Base-by-base conservation (phyloP, 2,113 vertebrate species). In the Cryptomyrus ogoouensis region DNA sequence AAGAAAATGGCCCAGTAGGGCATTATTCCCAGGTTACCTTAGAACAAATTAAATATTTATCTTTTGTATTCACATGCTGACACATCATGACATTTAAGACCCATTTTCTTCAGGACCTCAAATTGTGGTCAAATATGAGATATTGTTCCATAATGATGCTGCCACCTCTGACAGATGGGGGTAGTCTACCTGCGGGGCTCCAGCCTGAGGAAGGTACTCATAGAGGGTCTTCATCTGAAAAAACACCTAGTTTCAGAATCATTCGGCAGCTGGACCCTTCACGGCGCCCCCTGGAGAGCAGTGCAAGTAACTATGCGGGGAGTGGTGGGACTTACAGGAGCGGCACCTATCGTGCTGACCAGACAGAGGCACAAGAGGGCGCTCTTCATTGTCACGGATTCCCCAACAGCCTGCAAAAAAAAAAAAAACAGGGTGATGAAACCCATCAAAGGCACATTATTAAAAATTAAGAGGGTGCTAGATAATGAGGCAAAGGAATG, bases 121-220 rank as follows among this genome's bases (percentile, higher is more conserved):
- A 44, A 83, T 83, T 24, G 7, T 42, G 5, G 42, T 83, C 21
- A 83, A 44, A 83, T 83, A 83, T 42, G 17, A 4, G 31, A 44
- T 24, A 21, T 44, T 83, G 17, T 17, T 15, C 85, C 12, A 31
- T 31, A 13, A 27, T 31, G 27, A 77, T 19, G 70, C 12, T 77
- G 13, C 83, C 7, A 3, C n/a, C 83, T 27, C n/a, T n/a, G 24
- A 27, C 27, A 13, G 62, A 27, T 9, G 1, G 50, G 47, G 31
- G 0, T 39, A 3, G 0, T 35, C 3, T 94, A 95, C 95, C 93
- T 93, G 93, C 92, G 93, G 44, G 27, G 93, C 91, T 44, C 93
- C 93, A 85, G 93, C 95, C 91, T 95, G 93, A 66, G 93, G 92
- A 89, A 96, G 88, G 93, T 95, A 95, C 90, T 93, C 93, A 90